Evolutionary conservation across 2,888 invertebrate genomes (phyloP).

Genomic region (Apeira syringaria): DNA sequence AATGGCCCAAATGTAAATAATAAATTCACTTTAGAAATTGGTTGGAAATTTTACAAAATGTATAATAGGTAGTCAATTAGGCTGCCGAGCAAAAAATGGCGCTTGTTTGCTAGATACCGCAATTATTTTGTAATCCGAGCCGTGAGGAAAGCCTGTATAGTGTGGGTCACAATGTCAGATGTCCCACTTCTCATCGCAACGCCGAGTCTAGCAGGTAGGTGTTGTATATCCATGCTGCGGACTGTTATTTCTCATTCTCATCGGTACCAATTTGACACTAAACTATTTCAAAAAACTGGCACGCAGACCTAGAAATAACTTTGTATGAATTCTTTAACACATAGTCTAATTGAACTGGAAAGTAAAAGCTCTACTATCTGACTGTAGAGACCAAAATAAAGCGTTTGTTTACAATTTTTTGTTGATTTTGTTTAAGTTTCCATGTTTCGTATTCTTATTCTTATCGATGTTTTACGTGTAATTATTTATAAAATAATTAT

Average conservation of each 20-base stretch:
- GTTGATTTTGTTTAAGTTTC: no score
- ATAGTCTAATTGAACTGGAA: not conserved
- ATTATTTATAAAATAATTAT: no score
- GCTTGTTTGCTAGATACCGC: slow-evolving; percentile 27
- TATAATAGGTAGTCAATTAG: no score
- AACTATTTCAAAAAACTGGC: slow-evolving; percentile 10
- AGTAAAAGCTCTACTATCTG: not conserved
- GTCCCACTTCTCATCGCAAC: slow-evolving; percentile 70
- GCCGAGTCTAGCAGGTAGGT: slow-evolving; percentile 47
- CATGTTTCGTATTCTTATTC: no score
- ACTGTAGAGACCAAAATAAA: not conserved
- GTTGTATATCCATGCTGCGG: slow-evolving; percentile 52
- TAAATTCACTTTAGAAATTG: slow-evolving; percentile 15
- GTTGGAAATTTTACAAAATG: not conserved
- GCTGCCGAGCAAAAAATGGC: slow-evolving; percentile 20
- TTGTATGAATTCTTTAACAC: not conserved
- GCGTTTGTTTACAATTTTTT: not conserved
- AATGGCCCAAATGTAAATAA: not conserved
- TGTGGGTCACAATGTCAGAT: slow-evolving; percentile 71
- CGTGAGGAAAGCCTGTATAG: slow-evolving; percentile 59
- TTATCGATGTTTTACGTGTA: no score
- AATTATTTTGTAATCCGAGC: slow-evolving; percentile 37
- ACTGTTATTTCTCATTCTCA: slow-evolving; percentile 66
- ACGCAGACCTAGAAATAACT: slow-evolving; percentile 1
- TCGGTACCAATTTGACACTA: slow-evolving; percentile 25